Evolutionary conservation across 2,797 vertebrate species (phyloP), one percentile per base, ranked within the genome.

Genomic region (Agapornis canus): DNA sequence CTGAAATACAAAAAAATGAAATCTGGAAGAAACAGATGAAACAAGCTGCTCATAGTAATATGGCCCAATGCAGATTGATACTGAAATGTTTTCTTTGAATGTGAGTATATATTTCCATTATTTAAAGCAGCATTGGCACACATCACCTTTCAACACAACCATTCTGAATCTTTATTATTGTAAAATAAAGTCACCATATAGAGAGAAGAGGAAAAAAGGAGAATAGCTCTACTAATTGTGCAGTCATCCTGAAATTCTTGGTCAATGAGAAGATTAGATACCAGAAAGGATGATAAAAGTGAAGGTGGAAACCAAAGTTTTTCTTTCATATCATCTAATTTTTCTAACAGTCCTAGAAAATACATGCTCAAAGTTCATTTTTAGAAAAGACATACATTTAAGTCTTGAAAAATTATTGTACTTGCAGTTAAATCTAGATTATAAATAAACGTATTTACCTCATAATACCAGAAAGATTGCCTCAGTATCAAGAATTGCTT

Each of bases 281-380:
- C 91, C 63, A 80, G 63, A 94, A 95, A 87, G 92, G 85, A 92
- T 90, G 86, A 96, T 82, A 92, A 92, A 95, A 95, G 94, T 87
- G 43, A 91, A 26, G 54, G 42, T 43, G 32, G 81, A 86, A 97
- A 92, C 39, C 45, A 86, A 92, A 29, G 47, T 32, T 78, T 92
- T 93, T 89, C 78, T 91, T 94, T 87, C 15, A 95, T 49, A 51
- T 94, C 17, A 95, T 89, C 96, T 97, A 92, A 59, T 97, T 97
- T 96, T 90, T 95, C 97, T 97, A 97, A 95, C 92, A 97, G 31
- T 85, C 87, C 95, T 94, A 97, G 95, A 97, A 97, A 97, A 97
- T 88, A 96, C 98, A 97, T 98, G 98, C 97, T 98, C 63, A 85
- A 96, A 97, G 82, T 90, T 96, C 73, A 79, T 82, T 96, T 94